Evolutionary conservation across 2,888 invertebrate genomes (phyloP), one percentile per base, ranked within the genome.

Genomic region (Tenthredo scrophulariae): DNA sequence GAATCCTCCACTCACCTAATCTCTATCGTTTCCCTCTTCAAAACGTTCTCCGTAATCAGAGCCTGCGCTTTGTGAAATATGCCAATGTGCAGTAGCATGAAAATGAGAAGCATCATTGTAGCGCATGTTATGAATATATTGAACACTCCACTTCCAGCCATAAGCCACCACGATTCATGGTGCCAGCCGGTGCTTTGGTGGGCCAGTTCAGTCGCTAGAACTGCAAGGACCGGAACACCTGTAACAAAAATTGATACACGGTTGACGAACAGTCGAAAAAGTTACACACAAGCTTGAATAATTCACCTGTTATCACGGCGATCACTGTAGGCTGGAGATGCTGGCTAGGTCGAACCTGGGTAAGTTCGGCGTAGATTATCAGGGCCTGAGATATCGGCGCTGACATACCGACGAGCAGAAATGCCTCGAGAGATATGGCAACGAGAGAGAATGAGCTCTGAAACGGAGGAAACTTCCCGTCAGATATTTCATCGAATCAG

Each of bases 361-460:
- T 96, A 75, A 96, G 93, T 91, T 97, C 96, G 0, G 96, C 96
- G 88, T 96, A 96, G 87, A 97, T 94, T 86, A 96, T 94, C 83
- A 97, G 93, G 58, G 96, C 95, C 91, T 96, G 96, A 65, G 96
- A 96, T 86, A 97, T 95, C 87, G 97, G 95, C 33, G 96, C 96
- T 9, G 96, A 96, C 92, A 96, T 95, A 0, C 95, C 96, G 18
- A 96, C 94, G 91, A 96, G 94, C 90, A 97, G 93, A 93, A 96
- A 94, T 74, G 95, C 95, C 91, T 96, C 96, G 89, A 96, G 92
- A 85, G 95, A 94, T 88, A 95, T 95, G 89, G 95, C 95, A 87
- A 96, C 94, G 88, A 95, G 94, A 84, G 95, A 94, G 89, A 95
- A 95, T 88, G 94, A 95, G 89, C 94, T 94, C 96, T 96, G 92